Evolutionary conservation across 2,797 vertebrate species (phyloP), one percentile per base, ranked within the genome.

Genomic region (Epinephelus awoara): DNA sequence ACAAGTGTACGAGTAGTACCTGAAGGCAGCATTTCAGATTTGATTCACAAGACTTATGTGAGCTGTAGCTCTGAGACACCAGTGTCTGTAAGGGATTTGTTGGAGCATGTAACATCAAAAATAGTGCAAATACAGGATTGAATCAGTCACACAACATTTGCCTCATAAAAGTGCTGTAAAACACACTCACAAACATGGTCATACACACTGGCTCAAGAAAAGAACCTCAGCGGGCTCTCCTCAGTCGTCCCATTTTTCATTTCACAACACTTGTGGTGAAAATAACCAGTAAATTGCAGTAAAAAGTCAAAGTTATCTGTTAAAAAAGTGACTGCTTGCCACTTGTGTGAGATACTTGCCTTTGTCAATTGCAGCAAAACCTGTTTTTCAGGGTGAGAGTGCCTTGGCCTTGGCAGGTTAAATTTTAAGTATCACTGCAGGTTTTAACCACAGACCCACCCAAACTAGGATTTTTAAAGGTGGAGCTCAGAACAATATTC

Each of bases 311-410:
- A n/a, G 12, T 29, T 4, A 40, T n/a, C 15, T 19, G 3, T 11
- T 34, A n/a, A 44, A 66, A 62, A 8, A 6, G 19, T 55, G 7
- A 56, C 23, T 42, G 40, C 0, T 0, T 42, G 40, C 21, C 18
- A n/a, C 47, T 59, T 69, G 17, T 25, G 25, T 21, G 21, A 8
- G 11, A 40, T 25, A 42, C 27, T 47, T 34, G 46, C 61, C 15
- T 67, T 5, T 54, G 55, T 59, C 8, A 68, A 19, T 23, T 67
- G 6, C 42, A 61, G 47, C 5, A 27, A 67, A 84, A 78, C 87
- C 51, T 13, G 70, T 70, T 70, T 77, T 75, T 79, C 65, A 50
- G 23, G 25, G 13, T 58, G 38, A 42, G n/a, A 54, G 34, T 29
- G 27, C 27, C 27, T 23, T 14, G 13, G 40, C 10, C 1, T 51